Conservation (phyloP, 2,888 invertebrate genomes). For the Eulithis prunata region DNA sequence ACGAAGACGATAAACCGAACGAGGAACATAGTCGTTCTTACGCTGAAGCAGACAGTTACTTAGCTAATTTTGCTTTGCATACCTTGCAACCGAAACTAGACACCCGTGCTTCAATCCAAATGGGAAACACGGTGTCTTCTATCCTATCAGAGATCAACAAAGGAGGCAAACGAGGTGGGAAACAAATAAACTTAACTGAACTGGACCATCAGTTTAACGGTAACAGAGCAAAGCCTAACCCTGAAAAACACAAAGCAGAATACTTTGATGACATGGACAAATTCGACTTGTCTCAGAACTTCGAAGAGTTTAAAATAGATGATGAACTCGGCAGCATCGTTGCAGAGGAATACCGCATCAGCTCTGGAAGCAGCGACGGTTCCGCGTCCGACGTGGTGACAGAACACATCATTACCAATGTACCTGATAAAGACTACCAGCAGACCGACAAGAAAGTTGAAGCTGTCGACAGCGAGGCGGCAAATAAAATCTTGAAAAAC, state of each 20-base stretch:
- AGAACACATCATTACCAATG: conserved; percentile 65
- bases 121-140: conserved; percentile 86
- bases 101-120: conserved; percentile 83
- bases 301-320: conserved; percentile 91
- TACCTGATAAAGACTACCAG: conserved; percentile 68
- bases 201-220: conserved; percentile 76
- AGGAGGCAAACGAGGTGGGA: conserved; percentile 73
- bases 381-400: conserved; percentile 75
- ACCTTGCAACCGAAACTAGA: conserved; percentile 77
- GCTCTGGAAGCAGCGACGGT: conserved; percentile 80
- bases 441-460: conserved; percentile 63
- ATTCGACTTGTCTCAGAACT: conserved; percentile 89
- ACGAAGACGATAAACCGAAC: conserved; percentile 82
- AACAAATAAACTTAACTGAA: conserved; percentile 76
- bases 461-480: conserved; percentile 64
- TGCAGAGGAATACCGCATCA: conserved; percentile 81
- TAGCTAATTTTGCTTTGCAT: conserved; percentile 72
- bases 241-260: conserved; percentile 72
- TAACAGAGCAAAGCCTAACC: conserved; percentile 58
- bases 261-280: conserved; percentile 83
- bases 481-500: conserved; percentile 66
- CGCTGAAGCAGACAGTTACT: conserved; percentile 71
- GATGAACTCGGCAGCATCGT: conserved; percentile 85
- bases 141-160: conserved; percentile 85
- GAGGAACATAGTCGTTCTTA: conserved; percentile 68